phyloP scores from a whole-genome alignment of 2,797 vertebrate genomes.

The Oreortyx pictus region DNA sequence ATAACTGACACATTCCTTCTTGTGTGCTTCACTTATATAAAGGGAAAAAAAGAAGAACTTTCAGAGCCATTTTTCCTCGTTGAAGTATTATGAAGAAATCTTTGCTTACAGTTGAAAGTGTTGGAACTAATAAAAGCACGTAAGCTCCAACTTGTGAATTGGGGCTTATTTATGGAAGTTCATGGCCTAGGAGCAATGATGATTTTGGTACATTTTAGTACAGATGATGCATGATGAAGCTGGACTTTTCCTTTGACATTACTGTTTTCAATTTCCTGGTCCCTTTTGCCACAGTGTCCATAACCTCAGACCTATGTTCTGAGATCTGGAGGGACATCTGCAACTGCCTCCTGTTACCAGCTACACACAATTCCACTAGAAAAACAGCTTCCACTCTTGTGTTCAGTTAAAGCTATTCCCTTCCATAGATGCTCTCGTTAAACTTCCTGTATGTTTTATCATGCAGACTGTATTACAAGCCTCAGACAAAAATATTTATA shows the following conservation, averaged over 20 bases:
- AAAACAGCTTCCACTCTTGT: not conserved
- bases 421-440: slow-evolving; percentile 5
- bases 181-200: not conserved
- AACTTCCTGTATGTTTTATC: slow-evolving; percentile 11
- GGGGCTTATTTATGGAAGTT: not conserved
- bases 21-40: not conserved
- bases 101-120: not conserved
- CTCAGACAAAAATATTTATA: slow-evolving; percentile 67
- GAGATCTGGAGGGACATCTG: not conserved
- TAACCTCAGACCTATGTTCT: not conserved
- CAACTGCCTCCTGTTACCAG: not conserved
- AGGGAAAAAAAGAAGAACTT: not conserved
- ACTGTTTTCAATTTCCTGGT: not conserved
- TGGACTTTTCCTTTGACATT: not conserved
- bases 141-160: not conserved
- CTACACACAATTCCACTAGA: not conserved
- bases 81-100: not conserved
- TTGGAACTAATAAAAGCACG: not conserved
- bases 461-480: slow-evolving; percentile 35
- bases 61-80: not conserved
- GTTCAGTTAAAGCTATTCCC: slow-evolving; percentile 12
- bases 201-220: not conserved
- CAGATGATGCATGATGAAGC: too few relatives aligned
- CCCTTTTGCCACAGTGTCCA: too few relatives aligned
- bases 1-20: not conserved